Evolutionary conservation across 2,797 vertebrate genomes (phyloP).

Genomic region (Peromyscus aztecus): DNA sequence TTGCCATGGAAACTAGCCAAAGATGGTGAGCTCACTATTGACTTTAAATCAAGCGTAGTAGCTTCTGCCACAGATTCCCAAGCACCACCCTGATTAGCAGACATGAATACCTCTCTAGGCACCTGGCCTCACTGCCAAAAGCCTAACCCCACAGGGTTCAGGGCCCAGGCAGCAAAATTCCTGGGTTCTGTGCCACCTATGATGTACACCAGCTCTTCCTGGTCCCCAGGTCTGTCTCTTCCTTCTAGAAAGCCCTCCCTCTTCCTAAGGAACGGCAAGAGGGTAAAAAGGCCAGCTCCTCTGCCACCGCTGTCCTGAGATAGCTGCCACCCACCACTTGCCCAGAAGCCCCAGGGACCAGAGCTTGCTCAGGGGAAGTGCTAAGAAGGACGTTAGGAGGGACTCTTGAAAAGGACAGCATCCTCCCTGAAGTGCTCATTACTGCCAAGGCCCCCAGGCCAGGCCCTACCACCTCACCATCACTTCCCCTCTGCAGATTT

Average conservation of each 20-base stretch:
- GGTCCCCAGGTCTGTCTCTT: neutral
- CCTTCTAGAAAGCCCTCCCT: neutral
- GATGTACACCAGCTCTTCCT: neutral
- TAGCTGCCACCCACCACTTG: neutral
- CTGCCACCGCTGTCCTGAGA: neutral
- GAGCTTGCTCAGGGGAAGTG: neutral
- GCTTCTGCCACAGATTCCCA: neutral
- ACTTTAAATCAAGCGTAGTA: neutral
- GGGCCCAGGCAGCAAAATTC: neutral
- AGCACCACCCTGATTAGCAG: neutral
- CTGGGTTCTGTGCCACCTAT: neutral
- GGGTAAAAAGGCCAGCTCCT: neutral
- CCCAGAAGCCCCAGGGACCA: neutral
- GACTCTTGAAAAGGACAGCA: neutral
- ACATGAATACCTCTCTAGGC: neutral
- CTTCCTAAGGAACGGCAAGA: neutral
- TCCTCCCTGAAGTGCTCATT: rapidly evolving
- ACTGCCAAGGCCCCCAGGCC: neutral
- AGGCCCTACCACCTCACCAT: rapidly evolving
- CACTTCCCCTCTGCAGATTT: slow-evolving; percentile 73
- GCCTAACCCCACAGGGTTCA: rapidly evolving
- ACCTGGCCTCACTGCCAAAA: neutral
- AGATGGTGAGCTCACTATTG: slow-evolving; percentile 2
- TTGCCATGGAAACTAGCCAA: slow-evolving; percentile 69
- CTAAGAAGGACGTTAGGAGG: neutral